A percentile compares a stretch with the other conserved stretches of the same genome.
Conservation (phyloP, 2,797 vertebrate species). For the Selene dorsalis region DNA sequence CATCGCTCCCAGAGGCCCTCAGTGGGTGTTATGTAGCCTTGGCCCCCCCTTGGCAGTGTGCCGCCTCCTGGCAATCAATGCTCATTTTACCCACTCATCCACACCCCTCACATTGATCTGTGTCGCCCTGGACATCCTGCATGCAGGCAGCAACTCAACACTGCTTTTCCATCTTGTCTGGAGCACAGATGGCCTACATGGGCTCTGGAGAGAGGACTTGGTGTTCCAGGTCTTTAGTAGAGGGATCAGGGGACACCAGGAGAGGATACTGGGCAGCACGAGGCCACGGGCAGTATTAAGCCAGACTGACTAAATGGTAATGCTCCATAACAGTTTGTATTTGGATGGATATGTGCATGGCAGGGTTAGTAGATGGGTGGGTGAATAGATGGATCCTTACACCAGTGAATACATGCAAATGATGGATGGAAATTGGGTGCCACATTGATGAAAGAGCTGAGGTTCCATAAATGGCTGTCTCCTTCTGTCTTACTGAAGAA, state of each 20-base stretch:
- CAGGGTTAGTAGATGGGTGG: slow-evolving; percentile 4
- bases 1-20: slow-evolving; percentile 15
- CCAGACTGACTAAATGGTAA: slow-evolving; percentile 46
- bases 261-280: slow-evolving; percentile 43
- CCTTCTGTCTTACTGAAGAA: slow-evolving; percentile 12
- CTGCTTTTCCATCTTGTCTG: slow-evolving; percentile 46
- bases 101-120: slow-evolving; percentile 75
- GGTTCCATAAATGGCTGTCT: background rate
- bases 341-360: slow-evolving; percentile 40
- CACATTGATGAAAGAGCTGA: slow-evolving; percentile 29
- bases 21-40: slow-evolving; percentile 48
- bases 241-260: slow-evolving; percentile 44
- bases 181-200: slow-evolving; percentile 64
- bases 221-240: slow-evolving; percentile 56
- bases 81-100: slow-evolving; percentile 79
- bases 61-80: slow-evolving; percentile 74
- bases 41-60: slow-evolving; percentile 45
- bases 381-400: slow-evolving; percentile 20
- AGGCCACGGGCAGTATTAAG: slow-evolving; percentile 51
- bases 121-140: slow-evolving; percentile 61
- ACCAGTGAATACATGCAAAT: background rate
- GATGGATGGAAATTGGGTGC: slow-evolving; percentile 24
- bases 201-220: slow-evolving; percentile 47
- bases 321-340: slow-evolving; percentile 50
- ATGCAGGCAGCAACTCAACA: slow-evolving; percentile 54